Percentiles rank a stretch among this genome's conserved stretches.
Evolutionary conservation across 2,113 vertebrate genomes (phyloP).

Genomic region (Dermatemys mawii): DNA sequence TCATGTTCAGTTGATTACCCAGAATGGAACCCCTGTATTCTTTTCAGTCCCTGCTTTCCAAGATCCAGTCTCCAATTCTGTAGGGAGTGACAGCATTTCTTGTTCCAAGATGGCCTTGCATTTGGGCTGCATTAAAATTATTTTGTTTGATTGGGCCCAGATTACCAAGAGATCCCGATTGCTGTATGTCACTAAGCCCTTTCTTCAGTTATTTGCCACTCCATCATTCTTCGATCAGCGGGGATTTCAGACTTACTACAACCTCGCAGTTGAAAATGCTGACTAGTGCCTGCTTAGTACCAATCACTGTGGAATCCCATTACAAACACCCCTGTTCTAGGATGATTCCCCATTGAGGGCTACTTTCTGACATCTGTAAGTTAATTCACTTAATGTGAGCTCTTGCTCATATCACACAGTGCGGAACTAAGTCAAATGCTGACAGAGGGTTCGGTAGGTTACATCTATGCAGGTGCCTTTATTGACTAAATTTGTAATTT

Average conservation of each 20-base stretch:
- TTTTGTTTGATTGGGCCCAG: background rate
- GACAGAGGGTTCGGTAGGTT: background rate
- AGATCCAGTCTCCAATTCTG: background rate
- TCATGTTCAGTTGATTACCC: background rate
- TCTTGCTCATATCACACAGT: fast-evolving
- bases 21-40: background rate
- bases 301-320: background rate
- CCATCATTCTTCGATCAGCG: background rate
- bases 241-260: no score
- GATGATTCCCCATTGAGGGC: background rate
- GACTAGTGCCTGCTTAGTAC: background rate
- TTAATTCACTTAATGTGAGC: background rate
- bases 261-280: background rate
- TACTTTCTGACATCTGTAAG: background rate
- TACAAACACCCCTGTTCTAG: background rate
- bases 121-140: background rate
- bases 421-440: background rate
- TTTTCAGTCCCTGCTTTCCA: background rate
- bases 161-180: background rate
- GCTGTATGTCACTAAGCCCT: background rate
- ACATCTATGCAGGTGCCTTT: background rate
- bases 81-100: background rate
- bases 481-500: background rate
- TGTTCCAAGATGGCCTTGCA: background rate
- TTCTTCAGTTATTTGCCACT: background rate